These are phyloP conservation scores for Drosophila prosaltans DNA, from an alignment of 1,140 invertebrate species.

Conservation along the genomic window DNA sequence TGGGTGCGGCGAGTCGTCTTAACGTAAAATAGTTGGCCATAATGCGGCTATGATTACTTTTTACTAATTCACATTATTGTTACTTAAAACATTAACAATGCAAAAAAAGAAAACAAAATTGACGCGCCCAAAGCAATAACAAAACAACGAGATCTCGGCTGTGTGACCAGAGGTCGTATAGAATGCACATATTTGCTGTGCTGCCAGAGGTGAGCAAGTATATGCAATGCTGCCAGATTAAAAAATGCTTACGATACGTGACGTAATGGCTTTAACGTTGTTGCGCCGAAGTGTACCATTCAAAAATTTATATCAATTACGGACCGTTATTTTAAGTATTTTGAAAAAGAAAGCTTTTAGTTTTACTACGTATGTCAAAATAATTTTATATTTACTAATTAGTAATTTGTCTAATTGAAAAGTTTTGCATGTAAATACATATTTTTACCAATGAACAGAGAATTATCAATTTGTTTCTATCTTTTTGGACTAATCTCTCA, in stretches of 20 bases:
- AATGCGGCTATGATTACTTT: neutral
- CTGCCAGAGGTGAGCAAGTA: too few species aligned
- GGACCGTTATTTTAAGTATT: too few species aligned
- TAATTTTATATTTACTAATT: too few species aligned
- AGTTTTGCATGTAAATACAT: too few species aligned
- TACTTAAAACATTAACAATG: neutral
- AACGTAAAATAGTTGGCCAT: conserved; percentile 63
- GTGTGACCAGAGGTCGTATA: neutral
- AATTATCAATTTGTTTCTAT: too few species aligned
- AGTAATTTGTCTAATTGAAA: too few species aligned
- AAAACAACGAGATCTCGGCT: neutral
- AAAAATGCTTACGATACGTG: neutral
- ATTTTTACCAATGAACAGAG: too few species aligned
- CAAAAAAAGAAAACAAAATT: neutral
- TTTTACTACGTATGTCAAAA: too few species aligned
- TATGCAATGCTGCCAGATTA: neutral
- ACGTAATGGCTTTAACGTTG: neutral
- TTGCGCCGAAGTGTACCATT: neutral
- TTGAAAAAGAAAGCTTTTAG: too few species aligned
- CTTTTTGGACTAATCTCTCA: too few species aligned
- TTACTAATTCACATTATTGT: conserved; percentile 6
- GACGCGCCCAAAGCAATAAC: neutral
- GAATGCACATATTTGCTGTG: neutral
- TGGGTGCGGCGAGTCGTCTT: conserved; percentile 69
- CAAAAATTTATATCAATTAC: neutral